Percentiles rank a stretch among this genome's conserved stretches.
Evolutionary conservation across 2,888 invertebrate species (phyloP).

Genomic region (Drosophila atroscutellata): DNA sequence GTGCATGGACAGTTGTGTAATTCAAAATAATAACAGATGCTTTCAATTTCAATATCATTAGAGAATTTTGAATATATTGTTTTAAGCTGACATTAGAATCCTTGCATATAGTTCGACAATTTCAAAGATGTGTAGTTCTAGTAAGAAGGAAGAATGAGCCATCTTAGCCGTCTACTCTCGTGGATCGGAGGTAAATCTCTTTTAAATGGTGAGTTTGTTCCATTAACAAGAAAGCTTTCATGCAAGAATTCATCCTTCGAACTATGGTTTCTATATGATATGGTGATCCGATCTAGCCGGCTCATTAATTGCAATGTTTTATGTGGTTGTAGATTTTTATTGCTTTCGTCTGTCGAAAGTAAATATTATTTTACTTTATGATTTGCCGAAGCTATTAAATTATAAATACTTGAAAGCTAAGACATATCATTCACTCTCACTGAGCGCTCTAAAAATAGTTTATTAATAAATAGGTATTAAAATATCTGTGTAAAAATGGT

Average conservation of each 20-base stretch:
- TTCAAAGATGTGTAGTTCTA: background rate
- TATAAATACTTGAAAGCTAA: constrained; percentile 26
- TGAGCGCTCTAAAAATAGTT: constrained; percentile 31
- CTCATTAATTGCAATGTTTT: constrained; percentile 41
- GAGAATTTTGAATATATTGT: background rate
- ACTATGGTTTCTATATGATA: background rate
- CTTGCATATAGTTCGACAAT: background rate
- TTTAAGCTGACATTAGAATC: background rate
- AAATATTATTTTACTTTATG: constrained; percentile 46
- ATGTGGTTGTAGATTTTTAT: constrained; percentile 53
- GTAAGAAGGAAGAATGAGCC: background rate
- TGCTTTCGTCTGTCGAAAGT: constrained; percentile 59
- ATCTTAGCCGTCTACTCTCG: background rate
- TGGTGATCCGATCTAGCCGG: background rate
- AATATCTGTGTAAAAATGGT: constrained; percentile 23
- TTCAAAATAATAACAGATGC: background rate
- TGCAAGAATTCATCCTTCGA: background rate
- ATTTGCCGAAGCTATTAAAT: constrained; percentile 24
- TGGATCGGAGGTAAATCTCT: background rate
- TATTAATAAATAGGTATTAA: constrained; percentile 38
- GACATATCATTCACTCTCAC: constrained; percentile 24
- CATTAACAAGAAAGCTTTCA: background rate
- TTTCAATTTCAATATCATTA: background rate
- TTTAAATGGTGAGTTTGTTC: background rate
- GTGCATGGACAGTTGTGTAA: constrained; percentile 16